These are phyloP conservation scores for Paedocypris sp. DNA, from an alignment of 2,113 vertebrate species.

Conservation along the genomic window DNA sequence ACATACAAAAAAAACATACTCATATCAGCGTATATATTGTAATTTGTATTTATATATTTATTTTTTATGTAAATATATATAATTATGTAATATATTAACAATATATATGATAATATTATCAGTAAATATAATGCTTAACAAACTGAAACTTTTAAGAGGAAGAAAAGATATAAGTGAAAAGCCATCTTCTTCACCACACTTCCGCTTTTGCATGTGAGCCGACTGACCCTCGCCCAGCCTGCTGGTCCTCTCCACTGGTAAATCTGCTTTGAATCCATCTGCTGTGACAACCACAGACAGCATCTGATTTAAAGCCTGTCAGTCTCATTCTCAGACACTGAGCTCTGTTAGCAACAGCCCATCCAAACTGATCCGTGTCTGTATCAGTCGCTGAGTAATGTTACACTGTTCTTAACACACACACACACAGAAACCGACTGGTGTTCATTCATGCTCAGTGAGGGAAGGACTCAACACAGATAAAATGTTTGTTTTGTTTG, in stretches of 20 bases:
- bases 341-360: constrained; percentile 40
- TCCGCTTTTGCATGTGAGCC: constrained; percentile 9
- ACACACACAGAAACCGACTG: not conserved
- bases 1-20: too few relatives aligned
- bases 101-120: too few relatives aligned
- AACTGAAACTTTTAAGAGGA: too few relatives aligned
- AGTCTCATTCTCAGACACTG: constrained; percentile 39
- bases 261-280: constrained; percentile 41
- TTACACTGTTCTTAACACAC: constrained; percentile 35
- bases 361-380: constrained; percentile 53
- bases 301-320: constrained; percentile 52
- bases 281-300: constrained; percentile 36
- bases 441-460: constrained; percentile 1
- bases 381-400: constrained; percentile 55
- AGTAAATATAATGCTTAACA: too few relatives aligned
- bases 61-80: too few relatives aligned
- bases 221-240: constrained; percentile 30
- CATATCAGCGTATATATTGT: too few relatives aligned
- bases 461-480: not conserved
- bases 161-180: not conserved
- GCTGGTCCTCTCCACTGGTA: constrained; percentile 6
- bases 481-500: too few relatives aligned
- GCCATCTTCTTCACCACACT: not conserved
- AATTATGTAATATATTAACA: too few relatives aligned
- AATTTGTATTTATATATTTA: too few relatives aligned